phyloP scores from a whole-genome alignment of 2,888 invertebrate genomes.

The Cylloceria caligata region DNA sequence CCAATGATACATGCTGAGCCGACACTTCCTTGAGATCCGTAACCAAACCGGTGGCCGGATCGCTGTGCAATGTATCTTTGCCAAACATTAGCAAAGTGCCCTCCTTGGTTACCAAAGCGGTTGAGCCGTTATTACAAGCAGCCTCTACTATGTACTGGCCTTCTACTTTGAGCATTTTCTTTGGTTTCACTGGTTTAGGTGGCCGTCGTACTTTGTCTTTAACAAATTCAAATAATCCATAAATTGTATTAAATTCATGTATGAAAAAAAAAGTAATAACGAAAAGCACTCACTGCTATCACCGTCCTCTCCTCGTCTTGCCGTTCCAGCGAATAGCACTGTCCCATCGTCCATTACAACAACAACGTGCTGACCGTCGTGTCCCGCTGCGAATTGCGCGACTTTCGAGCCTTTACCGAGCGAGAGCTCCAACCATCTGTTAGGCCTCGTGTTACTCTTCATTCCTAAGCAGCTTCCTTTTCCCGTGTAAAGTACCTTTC shows the following conservation, averaged over 20 bases:
- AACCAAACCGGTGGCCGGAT: slow-evolving; percentile 89
- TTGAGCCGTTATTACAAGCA: slow-evolving; percentile 97
- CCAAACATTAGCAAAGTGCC: slow-evolving; percentile 97
- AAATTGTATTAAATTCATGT: background rate
- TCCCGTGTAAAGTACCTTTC: slow-evolving; percentile 95
- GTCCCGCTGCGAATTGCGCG: slow-evolving; percentile 94
- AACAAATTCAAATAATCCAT: slow-evolving; percentile 36
- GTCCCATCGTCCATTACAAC: slow-evolving; percentile 97
- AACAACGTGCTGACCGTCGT: slow-evolving; percentile 96
- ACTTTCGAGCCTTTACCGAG: slow-evolving; percentile 91
- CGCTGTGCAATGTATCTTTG: slow-evolving; percentile 95
- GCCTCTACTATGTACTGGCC: slow-evolving; percentile 92
- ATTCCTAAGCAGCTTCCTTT: slow-evolving; percentile 95
- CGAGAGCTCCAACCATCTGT: slow-evolving; percentile 88
- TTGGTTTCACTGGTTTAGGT: slow-evolving; percentile 96
- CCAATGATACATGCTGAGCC: slow-evolving; percentile 89
- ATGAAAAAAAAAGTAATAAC: background rate
- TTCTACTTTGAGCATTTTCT: slow-evolving; percentile 96
- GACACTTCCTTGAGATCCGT: slow-evolving; percentile 90
- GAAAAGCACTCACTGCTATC: slow-evolving; percentile 88
- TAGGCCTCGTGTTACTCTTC: slow-evolving; percentile 88
- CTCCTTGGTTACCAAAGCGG: slow-evolving; percentile 95
- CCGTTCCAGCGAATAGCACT: slow-evolving; percentile 93
- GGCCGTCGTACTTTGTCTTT: slow-evolving; percentile 88
- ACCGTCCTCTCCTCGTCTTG: slow-evolving; percentile 97